Evolutionary conservation across 37 sponge, comb jelly and placozoan species (phyloP), one percentile per base, ranked within the genome.

Genomic region (Agelas oroides): DNA sequence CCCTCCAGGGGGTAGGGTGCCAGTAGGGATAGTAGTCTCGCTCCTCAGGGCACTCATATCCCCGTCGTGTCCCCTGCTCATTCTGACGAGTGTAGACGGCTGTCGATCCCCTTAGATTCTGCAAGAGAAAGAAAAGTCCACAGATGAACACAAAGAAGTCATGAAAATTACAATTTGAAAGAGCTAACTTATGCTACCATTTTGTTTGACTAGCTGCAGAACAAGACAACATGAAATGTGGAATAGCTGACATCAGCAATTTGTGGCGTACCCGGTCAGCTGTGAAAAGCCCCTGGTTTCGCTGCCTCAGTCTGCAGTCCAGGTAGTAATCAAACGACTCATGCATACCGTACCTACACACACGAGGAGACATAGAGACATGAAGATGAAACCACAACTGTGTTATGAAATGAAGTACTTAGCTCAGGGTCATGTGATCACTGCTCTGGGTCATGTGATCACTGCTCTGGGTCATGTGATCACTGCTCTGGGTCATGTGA

Each of bases 1-100:
- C 97, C 82, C 80, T 97, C 99, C 99, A 99, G 59, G 95, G 99
- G 24, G 97, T 91, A 27, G 95, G 97, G 79, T 95, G 94, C 99
- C 99, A 99, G 90, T 99, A 99, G 19, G 99, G 99, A 84, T 99
- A 99, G 78, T 99, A 95, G 80, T 99, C 99, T 16, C 99, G 75
- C 89, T 99, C 99, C 85, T 99, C 99, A 13, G 97, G 95, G 63
- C 99, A 99, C 86, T 99, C 99, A 66, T 96, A 99, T 23, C 97
- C 99, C 67, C 92, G 89, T 28, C 99, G 84, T 2, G 80, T 92
- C 38, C 96, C 99, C 53, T 85, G 83, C 24, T 78, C 83, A 80
- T 99, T 99, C 97, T 99, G 99, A 12, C 99, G 87, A n/a, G 99
- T 99, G 86, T 79, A 90, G 46, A 72, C 56, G 27, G 99, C 97